Base-by-base conservation (phyloP, 2,888 invertebrate species). In the Cerceris ruficornis region DNA sequence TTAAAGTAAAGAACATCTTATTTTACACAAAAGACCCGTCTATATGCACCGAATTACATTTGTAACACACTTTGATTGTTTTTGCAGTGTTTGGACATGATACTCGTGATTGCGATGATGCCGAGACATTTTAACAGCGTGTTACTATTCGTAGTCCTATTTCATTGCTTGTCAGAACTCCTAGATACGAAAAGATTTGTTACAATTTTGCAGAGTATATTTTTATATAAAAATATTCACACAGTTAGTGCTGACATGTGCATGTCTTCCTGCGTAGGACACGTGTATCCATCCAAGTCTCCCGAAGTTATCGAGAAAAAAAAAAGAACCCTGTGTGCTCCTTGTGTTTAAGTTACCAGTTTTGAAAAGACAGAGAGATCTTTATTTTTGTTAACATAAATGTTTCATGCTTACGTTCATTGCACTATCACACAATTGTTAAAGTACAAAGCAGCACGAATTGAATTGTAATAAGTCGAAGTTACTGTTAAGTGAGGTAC, bases 11-110 rank as follows among this genome's bases (percentile, higher is more conserved):
- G 49, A 14, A 14, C 41, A 74, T 7, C 54, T 64, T 54, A 60
- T 13, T 11, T n/a, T 46, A 14, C 69, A 73, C 65, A 14, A 7
- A 52, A 8, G 17, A 54, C 49, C 7, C 46, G 50, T 11, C 11
- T 43, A 78, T 54, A 15, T 59, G 13, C 49, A 61, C 41, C 15
- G 17, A 64, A 46, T 50, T 43, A 15, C 41, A 65, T 58, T 54
- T 43, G 55, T 66, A 54, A 72, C 61, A 8, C 52, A 41, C 46
- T 78, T 68, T 58, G 54, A 75, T 85, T 83, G 82, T 86, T 89
- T 28, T 95, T 93, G 69, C 94, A 98, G 97, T 96, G 85, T 98
- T 98, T 93, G 98, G 98, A 64, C 98, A 98, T 91, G 94, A 95
- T 87, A 96, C 97, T 41, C 95, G 95, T 90, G 95, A 97, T 91